Evolutionary conservation across 2,113 vertebrate genomes (phyloP).

Genomic region (Rhinolophus sinicus): DNA sequence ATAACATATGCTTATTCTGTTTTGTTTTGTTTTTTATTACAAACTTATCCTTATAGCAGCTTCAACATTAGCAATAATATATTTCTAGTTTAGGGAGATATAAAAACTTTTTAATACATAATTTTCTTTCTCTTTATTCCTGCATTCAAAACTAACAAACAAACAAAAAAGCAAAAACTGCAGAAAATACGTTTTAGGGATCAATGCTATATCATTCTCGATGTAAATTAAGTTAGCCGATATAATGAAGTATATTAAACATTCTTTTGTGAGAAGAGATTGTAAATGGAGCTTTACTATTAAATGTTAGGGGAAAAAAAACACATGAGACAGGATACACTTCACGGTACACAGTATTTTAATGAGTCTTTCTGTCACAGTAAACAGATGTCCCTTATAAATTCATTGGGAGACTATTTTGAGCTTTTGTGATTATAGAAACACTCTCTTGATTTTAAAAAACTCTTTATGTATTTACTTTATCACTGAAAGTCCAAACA

Average conservation of each 20-base stretch:
- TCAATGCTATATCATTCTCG: neutral
- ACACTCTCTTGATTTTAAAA: neutral
- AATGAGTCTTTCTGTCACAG: neutral
- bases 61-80: neutral
- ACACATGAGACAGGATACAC: neutral
- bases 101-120: neutral
- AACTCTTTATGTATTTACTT: neutral
- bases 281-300: neutral
- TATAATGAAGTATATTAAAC: neutral
- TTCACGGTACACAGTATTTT: neutral
- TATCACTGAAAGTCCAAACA: slow-evolving; percentile 69
- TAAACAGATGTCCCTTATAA: neutral
- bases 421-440: neutral
- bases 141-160: neutral
- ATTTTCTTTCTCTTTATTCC: neutral
- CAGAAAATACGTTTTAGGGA: neutral
- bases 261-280: neutral
- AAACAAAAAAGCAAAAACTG: neutral
- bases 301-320: neutral
- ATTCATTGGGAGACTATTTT: neutral
- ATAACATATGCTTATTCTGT: neutral
- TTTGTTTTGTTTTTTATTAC: neutral
- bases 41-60: neutral
- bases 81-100: neutral
- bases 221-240: neutral